These are phyloP conservation scores for Erpobdella octoculata DNA, from an alignment of 2,888 invertebrate genomes.

Conservation along the genomic window DNA sequence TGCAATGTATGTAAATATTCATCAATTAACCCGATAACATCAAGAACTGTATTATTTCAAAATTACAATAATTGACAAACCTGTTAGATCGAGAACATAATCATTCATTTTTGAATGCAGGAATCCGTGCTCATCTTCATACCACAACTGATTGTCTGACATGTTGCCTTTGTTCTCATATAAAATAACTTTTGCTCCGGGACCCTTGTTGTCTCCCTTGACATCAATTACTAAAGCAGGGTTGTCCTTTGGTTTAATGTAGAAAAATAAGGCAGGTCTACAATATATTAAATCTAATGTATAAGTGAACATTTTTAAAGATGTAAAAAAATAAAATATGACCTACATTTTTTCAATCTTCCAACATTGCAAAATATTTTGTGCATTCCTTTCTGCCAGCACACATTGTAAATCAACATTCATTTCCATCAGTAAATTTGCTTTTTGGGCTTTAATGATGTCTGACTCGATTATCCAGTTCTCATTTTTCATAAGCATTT, in stretches of 20 bases:
- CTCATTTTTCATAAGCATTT: neutral
- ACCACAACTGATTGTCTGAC: conserved; percentile 33
- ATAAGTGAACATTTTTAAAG: neutral
- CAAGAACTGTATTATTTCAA: neutral
- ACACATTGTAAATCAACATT: neutral
- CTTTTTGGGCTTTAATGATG: neutral
- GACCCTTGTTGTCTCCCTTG: conserved; percentile 3
- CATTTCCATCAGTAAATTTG: conserved; percentile 8
- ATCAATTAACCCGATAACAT: neutral
- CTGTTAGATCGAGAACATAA: conserved; percentile 27
- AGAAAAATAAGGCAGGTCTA: conserved; percentile 26
- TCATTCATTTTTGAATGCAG: conserved; percentile 33
- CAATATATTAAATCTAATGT: neutral
- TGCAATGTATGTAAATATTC: neutral
- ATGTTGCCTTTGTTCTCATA: conserved; percentile 27
- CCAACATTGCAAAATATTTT: conserved; percentile 13
- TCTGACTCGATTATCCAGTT: neutral
- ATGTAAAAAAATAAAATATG: neutral
- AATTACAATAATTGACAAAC: neutral
- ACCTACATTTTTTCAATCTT: conserved; percentile 8
- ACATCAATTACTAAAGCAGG: conserved; percentile 22
- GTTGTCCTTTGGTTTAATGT: conserved; percentile 19
- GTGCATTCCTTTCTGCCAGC: neutral
- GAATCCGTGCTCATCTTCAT: conserved; percentile 32
- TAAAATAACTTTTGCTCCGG: conserved; percentile 30